Evolutionary conservation across 1,140 invertebrate genomes (phyloP).

Genomic region (Panagrolaimus sp.): DNA sequence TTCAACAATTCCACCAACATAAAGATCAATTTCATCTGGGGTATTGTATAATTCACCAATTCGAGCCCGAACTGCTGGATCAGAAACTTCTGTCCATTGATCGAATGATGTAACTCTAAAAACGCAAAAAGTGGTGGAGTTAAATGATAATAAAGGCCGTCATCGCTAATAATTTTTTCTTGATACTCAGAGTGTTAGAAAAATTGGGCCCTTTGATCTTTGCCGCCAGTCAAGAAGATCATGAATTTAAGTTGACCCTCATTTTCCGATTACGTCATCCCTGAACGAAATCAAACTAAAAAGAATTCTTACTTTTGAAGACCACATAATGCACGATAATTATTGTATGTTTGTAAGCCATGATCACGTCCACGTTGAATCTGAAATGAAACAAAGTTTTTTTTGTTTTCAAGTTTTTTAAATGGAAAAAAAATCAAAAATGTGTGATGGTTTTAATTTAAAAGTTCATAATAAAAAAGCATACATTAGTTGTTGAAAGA

Average conservation of each 20-base stretch:
- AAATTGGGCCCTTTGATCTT: too few relatives aligned
- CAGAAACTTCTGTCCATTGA: slow-evolving; percentile 65
- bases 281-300: too few relatives aligned
- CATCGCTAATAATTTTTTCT: too few relatives aligned
- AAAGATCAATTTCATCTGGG: slow-evolving; percentile 39
- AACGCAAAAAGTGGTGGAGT: too few relatives aligned
- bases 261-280: too few relatives aligned
- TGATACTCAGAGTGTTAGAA: too few relatives aligned
- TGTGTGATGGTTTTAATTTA: too few relatives aligned
- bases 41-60: slow-evolving; percentile 35
- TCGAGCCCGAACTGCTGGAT: slow-evolving; percentile 29
- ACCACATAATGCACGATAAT: slow-evolving; percentile 76
- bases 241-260: too few relatives aligned
- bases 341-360: slow-evolving; percentile 75
- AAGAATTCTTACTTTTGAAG: slow-evolving; percentile 61
- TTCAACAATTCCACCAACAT: slow-evolving; percentile 46
- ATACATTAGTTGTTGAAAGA: not conserved
- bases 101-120: slow-evolving; percentile 68
- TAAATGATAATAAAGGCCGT: too few relatives aligned
- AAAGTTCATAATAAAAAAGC: too few relatives aligned
- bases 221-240: too few relatives aligned
- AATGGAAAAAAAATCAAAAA: too few relatives aligned
- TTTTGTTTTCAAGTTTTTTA: slow-evolving; percentile 66
- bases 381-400: slow-evolving; percentile 68
- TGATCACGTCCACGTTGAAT: slow-evolving; percentile 75